Base-by-base conservation (phyloP, 1,140 invertebrate genomes). In the Drosophila leontia region DNA sequence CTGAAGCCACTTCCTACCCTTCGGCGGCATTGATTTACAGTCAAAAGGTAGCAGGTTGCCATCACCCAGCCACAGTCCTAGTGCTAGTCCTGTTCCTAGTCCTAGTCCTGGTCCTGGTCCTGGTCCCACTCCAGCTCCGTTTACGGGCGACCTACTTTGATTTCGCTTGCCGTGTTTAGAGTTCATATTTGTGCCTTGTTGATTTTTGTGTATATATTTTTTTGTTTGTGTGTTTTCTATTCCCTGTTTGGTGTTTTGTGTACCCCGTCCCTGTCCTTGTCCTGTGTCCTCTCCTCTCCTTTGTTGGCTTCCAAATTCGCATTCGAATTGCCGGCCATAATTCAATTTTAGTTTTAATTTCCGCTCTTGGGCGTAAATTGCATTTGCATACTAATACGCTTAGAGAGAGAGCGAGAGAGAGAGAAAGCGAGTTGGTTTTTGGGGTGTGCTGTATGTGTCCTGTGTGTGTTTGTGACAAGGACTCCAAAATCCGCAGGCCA, bases 311-410 rank as follows among this genome's bases (percentile, higher is more conserved):
- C 9, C 15, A 23, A 68, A 65, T 39, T 41, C 44, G 44, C 61
- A 65, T 62, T 65, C 62, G 57, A 65, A 65, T 65, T 42, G 39
- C 57, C n/a, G 62, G 60, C 75, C 85, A 90, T 90, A 90, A 90
- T 90, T 90, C 85, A 90, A 90, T 90, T 90, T 90, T 90, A 90
- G 85, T 85, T 90, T 90, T 90, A 90, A 90, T 90, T 90, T 90
- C 85, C 85, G 85, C 64, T 90, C 64, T 79, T 79, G 68, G 85
- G 64, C 67, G 71, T 82, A 82, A 85, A 90, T 90, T 90, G 75
- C 75, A 90, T 90, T 90, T 90, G 78, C 78, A 81, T 82, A 44
- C 71, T 67, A 75, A 75, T 75, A 65, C 57, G 11, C 11, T 42
- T 23, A 23, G 13, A 15, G 35, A 7, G 17, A 7, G n/a, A 3